Conservation (phyloP, 2,113 vertebrate genomes). For the Vombatus ursinus region DNA sequence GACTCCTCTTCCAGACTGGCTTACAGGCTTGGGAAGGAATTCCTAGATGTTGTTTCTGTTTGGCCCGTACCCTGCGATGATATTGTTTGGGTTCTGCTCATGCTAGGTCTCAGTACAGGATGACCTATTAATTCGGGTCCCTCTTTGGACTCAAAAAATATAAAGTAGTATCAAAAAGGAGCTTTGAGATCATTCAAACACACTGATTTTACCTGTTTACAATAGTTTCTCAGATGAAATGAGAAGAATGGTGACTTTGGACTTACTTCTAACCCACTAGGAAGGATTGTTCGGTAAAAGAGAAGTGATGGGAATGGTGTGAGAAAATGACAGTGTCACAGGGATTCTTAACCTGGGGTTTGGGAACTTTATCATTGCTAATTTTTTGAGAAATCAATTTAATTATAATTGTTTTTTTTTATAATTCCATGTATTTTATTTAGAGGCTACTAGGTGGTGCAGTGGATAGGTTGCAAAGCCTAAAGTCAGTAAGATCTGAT, state of each 20-base stretch:
- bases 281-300: not conserved
- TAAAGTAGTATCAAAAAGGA: not conserved
- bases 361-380: not conserved
- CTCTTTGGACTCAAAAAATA: not conserved
- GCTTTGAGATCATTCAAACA: not conserved
- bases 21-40: not conserved
- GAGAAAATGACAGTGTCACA: not conserved
- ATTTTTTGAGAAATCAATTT: not conserved
- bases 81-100: not conserved
- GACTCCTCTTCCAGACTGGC: not conserved
- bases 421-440: not conserved
- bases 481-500: not conserved
- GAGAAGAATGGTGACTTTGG: not conserved
- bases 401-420: not conserved
- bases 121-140: not conserved
- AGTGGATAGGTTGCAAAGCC: not conserved
- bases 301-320: not conserved
- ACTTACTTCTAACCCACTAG: not conserved
- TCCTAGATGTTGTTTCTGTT: not conserved
- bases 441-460: not conserved
- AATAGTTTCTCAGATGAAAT: not conserved
- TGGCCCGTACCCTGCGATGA: not conserved
- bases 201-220: not conserved
- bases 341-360: not conserved
- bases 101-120: not conserved